phyloP scores from a whole-genome alignment of 2,888 invertebrate species.

The Atrina japonica region DNA sequence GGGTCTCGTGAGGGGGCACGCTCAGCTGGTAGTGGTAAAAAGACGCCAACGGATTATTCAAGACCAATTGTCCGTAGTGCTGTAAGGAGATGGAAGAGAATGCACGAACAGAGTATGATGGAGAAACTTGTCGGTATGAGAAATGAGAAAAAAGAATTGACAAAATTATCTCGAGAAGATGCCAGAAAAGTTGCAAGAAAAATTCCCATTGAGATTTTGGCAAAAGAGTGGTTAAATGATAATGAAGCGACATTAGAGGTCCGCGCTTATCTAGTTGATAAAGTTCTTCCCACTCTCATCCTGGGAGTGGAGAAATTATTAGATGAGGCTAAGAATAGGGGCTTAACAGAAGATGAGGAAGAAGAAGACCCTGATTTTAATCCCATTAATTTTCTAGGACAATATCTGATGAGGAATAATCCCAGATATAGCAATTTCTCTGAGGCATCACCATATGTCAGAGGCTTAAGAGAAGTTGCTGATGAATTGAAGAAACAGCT shows the following conservation, averaged over 20 bases:
- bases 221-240: slow-evolving; percentile 78
- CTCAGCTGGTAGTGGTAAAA: slow-evolving; percentile 50
- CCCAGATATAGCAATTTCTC: slow-evolving; percentile 79
- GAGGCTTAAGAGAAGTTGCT: slow-evolving; percentile 76
- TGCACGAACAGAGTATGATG: slow-evolving; percentile 79
- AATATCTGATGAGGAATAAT: slow-evolving; percentile 80
- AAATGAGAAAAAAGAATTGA: slow-evolving; percentile 71
- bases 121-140: slow-evolving; percentile 72
- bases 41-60: slow-evolving; percentile 59
- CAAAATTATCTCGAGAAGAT: slow-evolving; percentile 68
- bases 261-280: slow-evolving; percentile 77
- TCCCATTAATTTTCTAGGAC: slow-evolving; percentile 80
- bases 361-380: slow-evolving; percentile 78
- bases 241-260: slow-evolving; percentile 76
- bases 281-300: slow-evolving; percentile 79
- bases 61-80: slow-evolving; percentile 71
- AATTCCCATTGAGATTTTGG: slow-evolving; percentile 78
- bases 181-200: slow-evolving; percentile 75
- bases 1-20: slow-evolving; percentile 44
- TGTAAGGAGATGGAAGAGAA: slow-evolving; percentile 72
- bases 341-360: slow-evolving; percentile 69
- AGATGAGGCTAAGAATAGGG: slow-evolving; percentile 76
- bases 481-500: slow-evolving; percentile 78
- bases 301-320: slow-evolving; percentile 80
- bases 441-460: slow-evolving; percentile 80